phyloP scores from a whole-genome alignment of 2,113 vertebrate genomes.

The Poeciliopsis turrubarensis region DNA sequence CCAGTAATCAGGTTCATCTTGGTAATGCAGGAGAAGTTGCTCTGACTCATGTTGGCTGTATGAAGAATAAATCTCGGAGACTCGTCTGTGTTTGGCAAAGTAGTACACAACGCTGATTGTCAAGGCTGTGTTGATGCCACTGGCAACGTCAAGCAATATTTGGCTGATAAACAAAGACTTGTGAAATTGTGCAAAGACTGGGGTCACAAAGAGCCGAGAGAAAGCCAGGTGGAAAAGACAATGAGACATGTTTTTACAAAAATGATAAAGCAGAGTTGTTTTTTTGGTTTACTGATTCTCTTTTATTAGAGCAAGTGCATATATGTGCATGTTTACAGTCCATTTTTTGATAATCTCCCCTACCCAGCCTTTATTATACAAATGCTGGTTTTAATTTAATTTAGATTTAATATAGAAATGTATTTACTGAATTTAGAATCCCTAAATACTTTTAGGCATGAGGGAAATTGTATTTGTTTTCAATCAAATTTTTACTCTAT shows the following conservation, averaged over 20 bases:
- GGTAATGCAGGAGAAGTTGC: slow-evolving; percentile 12
- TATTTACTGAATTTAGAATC: not conserved
- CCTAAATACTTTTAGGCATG: not conserved
- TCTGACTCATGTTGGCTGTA: slow-evolving; percentile 25
- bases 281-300: not conserved
- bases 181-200: slow-evolving; percentile 2
- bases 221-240: not conserved
- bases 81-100: slow-evolving; percentile 9
- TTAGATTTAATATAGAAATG: not conserved
- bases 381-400: not conserved
- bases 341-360: not conserved
- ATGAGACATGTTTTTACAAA: not conserved
- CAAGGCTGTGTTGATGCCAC: slow-evolving; percentile 35
- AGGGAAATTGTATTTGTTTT: not conserved
- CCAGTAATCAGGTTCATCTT: slow-evolving; percentile 17
- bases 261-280: not conserved
- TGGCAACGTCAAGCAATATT: not conserved
- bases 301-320: not conserved
- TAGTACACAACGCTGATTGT: slow-evolving; percentile 9
- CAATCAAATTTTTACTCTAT: not conserved
- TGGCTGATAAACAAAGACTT: slow-evolving; percentile 13
- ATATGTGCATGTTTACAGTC: slow-evolving; percentile 2
- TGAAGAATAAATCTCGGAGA: slow-evolving; percentile 35
- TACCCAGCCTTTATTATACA: not conserved
- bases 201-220: not conserved